phyloP scores from a whole-genome alignment of 2,888 invertebrate species.

The Polymixis flavicincta region DNA sequence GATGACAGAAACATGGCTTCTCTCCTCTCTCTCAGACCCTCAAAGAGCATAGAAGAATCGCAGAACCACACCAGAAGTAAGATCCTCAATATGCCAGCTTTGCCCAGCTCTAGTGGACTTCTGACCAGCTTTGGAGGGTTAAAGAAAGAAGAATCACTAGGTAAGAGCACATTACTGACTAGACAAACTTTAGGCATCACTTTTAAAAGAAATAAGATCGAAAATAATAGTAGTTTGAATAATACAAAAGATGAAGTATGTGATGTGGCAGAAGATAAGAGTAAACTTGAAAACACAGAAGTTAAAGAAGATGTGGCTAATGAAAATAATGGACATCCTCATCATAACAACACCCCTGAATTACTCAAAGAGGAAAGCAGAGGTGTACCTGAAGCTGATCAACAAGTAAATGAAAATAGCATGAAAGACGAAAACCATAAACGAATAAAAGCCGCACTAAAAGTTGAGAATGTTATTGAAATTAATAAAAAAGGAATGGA shows the following conservation, averaged over 20 bases:
- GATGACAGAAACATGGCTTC: conserved; percentile 95
- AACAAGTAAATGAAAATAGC: background rate
- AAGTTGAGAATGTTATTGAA: conserved; percentile 10
- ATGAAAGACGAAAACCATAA: background rate
- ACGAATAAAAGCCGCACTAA: background rate
- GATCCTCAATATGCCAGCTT: conserved; percentile 89
- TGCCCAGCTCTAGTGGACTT: conserved; percentile 89
- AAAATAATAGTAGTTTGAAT: conserved; percentile 34
- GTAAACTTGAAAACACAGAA: conserved; percentile 1
- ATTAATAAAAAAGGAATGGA: background rate
- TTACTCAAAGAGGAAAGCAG: background rate
- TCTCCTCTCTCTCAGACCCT: conserved; percentile 92
- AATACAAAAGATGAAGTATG: conserved; percentile 22
- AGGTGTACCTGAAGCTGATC: background rate
- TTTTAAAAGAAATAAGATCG: conserved; percentile 75
- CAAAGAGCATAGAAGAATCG: conserved; percentile 91
- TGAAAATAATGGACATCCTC: background rate
- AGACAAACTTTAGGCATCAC: conserved; percentile 85
- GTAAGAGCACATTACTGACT: conserved; percentile 76
- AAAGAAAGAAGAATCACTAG: conserved; percentile 89
- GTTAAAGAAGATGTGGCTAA: background rate
- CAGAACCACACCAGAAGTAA: conserved; percentile 86
- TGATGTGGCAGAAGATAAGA: conserved; percentile 24
- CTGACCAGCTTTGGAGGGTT: conserved; percentile 89
- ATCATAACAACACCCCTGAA: background rate